Percentiles rank a stretch among this genome's conserved stretches.
phyloP scores from a whole-genome alignment of 2,888 invertebrate species.

The Ferrisia virgata region DNA sequence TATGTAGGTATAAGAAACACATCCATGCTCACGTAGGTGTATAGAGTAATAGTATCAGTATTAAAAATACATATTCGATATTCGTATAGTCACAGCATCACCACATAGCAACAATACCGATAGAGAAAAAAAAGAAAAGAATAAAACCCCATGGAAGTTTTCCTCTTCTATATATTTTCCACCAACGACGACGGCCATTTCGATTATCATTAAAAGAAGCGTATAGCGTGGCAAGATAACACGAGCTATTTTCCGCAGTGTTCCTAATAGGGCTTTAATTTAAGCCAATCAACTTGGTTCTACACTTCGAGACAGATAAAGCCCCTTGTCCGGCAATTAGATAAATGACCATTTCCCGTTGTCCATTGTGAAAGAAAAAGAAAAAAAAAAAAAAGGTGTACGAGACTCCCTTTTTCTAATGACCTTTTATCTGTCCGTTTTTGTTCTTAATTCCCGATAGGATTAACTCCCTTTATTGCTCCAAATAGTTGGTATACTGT shows the following conservation, averaged over 20 bases:
- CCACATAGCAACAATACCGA: no score
- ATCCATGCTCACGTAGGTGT: no score
- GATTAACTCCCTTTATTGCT: slow-evolving; percentile 32
- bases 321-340: slow-evolving; percentile 45
- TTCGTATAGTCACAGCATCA: no score
- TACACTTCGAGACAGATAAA: slow-evolving; percentile 36
- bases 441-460: slow-evolving; percentile 40
- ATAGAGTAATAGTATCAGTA: no score
- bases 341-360: slow-evolving; percentile 44
- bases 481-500: no score
- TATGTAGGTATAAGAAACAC: no score
- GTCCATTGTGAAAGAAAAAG: slow-evolving; percentile 27
- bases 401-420: slow-evolving; percentile 28
- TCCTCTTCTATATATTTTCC: not conserved
- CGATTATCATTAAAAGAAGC: slow-evolving; percentile 27
- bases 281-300: slow-evolving; percentile 42
- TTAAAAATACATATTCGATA: not conserved
- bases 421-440: slow-evolving; percentile 39
- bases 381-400: no score
- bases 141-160: no score
- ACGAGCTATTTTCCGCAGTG: slow-evolving; percentile 7
- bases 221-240: not conserved
- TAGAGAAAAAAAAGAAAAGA: no score
- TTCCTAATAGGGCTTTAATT: slow-evolving; percentile 43
- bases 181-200: slow-evolving; percentile 13